These are phyloP conservation scores for Pagetopsis macropterus DNA, from an alignment of 2,797 vertebrate genomes.

Conservation along the genomic window DNA sequence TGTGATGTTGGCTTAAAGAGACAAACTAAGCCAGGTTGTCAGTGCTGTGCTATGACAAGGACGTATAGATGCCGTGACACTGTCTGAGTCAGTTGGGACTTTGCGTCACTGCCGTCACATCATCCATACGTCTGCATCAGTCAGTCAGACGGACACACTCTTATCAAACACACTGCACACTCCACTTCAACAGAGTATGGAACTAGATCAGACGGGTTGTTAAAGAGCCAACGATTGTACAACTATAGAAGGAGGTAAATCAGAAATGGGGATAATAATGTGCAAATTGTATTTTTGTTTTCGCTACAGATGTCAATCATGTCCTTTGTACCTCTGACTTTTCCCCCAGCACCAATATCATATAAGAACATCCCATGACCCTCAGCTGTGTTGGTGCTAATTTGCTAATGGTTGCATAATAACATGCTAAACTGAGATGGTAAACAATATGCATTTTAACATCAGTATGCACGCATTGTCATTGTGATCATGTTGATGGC, in stretches of 20 bases:
- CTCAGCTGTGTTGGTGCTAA: neutral
- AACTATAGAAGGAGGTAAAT: neutral
- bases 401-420: neutral
- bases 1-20: constrained; percentile 79
- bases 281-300: too few relatives aligned
- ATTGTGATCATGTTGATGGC: neutral
- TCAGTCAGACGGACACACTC: constrained; percentile 7
- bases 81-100: constrained; percentile 49
- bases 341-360: too few relatives aligned
- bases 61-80: constrained; percentile 57
- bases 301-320: too few relatives aligned
- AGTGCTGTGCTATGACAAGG: constrained; percentile 51
- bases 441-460: neutral
- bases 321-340: too few relatives aligned
- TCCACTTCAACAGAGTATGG: neutral
- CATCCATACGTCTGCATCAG: constrained; percentile 10
- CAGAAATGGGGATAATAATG: too few relatives aligned
- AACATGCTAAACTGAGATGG: neutral
- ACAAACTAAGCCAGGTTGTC: constrained; percentile 63
- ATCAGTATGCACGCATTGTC: neutral
- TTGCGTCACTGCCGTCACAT: constrained; percentile 27
- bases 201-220: neutral
- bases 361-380: too few relatives aligned
- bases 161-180: neutral
- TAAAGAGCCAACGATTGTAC: neutral